Evolutionary conservation across 1,140 invertebrate genomes (phyloP).

Genomic region (Centruroides vittatus): DNA sequence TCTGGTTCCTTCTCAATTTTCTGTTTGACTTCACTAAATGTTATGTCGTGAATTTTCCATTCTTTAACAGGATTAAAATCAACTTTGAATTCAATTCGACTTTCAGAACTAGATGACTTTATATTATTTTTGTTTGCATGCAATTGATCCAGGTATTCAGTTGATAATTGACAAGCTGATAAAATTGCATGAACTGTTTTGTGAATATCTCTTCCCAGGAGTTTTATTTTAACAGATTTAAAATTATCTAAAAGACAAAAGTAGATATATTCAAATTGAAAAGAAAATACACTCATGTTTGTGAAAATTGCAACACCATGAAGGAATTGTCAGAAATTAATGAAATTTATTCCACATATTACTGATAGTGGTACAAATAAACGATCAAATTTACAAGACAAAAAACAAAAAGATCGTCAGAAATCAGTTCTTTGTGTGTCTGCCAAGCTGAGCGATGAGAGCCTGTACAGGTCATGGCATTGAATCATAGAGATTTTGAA

Average conservation of each 20-base stretch:
- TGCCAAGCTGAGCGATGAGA: no score
- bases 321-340: no score
- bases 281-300: background rate
- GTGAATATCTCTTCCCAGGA: slow-evolving; percentile 45
- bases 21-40: slow-evolving; percentile 8
- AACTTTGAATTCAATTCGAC: background rate
- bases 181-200: slow-evolving; percentile 60
- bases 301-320: no score
- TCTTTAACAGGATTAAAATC: background rate
- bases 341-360: no score
- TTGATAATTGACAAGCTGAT: slow-evolving; percentile 62
- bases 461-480: no score
- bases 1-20: slow-evolving; percentile 12
- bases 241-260: slow-evolving; percentile 12
- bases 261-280: background rate
- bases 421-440: no score
- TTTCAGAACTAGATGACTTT: background rate
- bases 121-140: slow-evolving; percentile 15
- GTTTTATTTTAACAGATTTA: slow-evolving; percentile 19
- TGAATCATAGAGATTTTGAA: no score
- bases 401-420: no score
- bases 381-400: no score
- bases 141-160: slow-evolving; percentile 64
- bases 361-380: no score
- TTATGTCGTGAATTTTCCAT: slow-evolving; percentile 4